Conservation (phyloP, 2,888 invertebrate species). For the Nomada goodeniana region DNA sequence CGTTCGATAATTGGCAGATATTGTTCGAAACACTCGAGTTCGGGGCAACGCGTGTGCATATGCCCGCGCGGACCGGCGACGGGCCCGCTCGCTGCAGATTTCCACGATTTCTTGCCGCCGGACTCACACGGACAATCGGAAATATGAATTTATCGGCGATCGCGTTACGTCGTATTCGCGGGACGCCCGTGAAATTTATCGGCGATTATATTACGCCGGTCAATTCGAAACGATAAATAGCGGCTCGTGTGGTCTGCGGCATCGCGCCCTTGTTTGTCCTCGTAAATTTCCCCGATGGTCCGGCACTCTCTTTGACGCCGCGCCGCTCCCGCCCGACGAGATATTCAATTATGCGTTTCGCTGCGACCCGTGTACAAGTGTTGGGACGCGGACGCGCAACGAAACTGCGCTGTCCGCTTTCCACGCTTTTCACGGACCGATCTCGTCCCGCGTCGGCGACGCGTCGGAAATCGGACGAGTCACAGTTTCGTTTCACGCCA, state of each 20-base stretch:
- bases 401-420: too few species aligned
- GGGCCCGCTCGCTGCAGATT: neutral
- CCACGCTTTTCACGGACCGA: conserved; percentile 16
- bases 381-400: too few species aligned
- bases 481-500: conserved; percentile 53
- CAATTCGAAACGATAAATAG: conserved; percentile 23
- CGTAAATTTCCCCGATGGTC: conserved; percentile 76
- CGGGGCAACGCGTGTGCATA: conserved; percentile 31
- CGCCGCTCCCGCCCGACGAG: neutral
- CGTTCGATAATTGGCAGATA: conserved; percentile 81
- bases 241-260: too few species aligned
- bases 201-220: conserved; percentile 74
- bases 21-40: conserved; percentile 76
- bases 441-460: neutral
- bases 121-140: conserved; percentile 77
- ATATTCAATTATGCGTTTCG: neutral
- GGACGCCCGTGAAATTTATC: conserved; percentile 78
- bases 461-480: conserved; percentile 44
- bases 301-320: too few species aligned
- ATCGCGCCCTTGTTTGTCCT: conserved; percentile 72
- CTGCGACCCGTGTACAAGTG: neutral
- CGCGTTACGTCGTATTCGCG: conserved; percentile 70
- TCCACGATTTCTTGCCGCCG: conserved; percentile 81
- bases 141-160: conserved; percentile 83
- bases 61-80: conserved; percentile 8